Base-by-base conservation (phyloP, 2,888 invertebrate species). In the Eurois occulta region DNA sequence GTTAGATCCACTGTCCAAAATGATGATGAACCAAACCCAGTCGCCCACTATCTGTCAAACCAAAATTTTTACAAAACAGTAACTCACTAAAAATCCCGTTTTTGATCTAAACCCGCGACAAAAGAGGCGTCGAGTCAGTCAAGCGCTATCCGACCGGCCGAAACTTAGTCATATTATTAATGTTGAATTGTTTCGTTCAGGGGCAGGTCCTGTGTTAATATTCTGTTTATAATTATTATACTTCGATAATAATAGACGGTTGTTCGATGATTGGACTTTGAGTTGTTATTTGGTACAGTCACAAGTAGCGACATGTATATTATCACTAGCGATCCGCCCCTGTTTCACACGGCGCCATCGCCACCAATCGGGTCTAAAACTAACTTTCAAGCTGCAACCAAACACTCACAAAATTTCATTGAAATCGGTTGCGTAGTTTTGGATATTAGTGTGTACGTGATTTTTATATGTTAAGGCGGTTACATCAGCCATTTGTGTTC, bases 211-310 rank as follows among this genome's bases (percentile, higher is more conserved):
- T 69, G 38, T 69, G 60, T 82, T 78, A 82, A 77, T 87, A 79
- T 82, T 87, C 84, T 77, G 77, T 83, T 85, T 35, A 80, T 87
- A 83, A 87, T 87, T 87, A 87, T 87, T 87, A 75, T 77, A 60
- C 55, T 78, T 70, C 24, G 32, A 62, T 72, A 79, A 81, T 81
- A 83, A 75, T 77, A 65, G 67, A 76, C 67, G 72, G 18, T 32
- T 55, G 77, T 69, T 86, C 64, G 41, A 83, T 85, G 73, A 72
- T 75, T 86, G 64, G 48, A 62, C 41, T 60, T 55, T 18, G 32
- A 74, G 5, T 77, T 74, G 43, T 62, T 46, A 46, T 72, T 13
- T 21, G 10, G 32, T 48, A 66, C n/a, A 41, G 35, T 62, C 35
- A 35, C 35, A 21, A 21, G 1, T 35, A 28, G 7, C 58, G 16